A percentile compares a stretch with the other conserved stretches of the same genome.
Conservation (phyloP, 2,888 invertebrate species). For the Ochropleura plecta region DNA sequence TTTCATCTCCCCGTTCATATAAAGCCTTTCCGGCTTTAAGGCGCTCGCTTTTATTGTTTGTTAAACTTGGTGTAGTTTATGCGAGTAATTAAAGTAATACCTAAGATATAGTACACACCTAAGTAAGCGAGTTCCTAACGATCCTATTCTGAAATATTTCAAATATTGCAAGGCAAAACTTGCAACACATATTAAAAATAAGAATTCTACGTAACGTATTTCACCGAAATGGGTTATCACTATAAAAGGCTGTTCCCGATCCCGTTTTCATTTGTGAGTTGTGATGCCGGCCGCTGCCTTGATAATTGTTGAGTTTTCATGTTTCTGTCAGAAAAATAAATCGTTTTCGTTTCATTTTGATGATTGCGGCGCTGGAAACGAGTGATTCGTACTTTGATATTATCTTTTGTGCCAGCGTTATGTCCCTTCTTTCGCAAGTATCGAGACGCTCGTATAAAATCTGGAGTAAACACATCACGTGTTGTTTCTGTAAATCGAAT, state of each 20-base stretch:
- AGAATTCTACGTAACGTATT: slow-evolving; percentile 19
- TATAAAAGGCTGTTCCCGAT: slow-evolving; percentile 21
- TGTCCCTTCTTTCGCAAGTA: slow-evolving; percentile 26
- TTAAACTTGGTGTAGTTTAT: slow-evolving; percentile 76
- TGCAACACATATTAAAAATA: slow-evolving; percentile 18
- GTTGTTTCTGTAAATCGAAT: slow-evolving; percentile 58
- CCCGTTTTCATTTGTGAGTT: slow-evolving; percentile 38
- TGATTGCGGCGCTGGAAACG: slow-evolving; percentile 63
- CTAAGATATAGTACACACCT: slow-evolving; percentile 65
- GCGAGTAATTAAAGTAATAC: slow-evolving; percentile 75
- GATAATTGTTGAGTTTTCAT: slow-evolving; percentile 56
- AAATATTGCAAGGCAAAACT: slow-evolving; percentile 22
- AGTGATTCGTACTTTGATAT: slow-evolving; percentile 61
- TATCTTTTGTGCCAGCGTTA: slow-evolving; percentile 58
- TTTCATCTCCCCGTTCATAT: slow-evolving; percentile 77
- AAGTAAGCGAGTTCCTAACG: slow-evolving; percentile 46
- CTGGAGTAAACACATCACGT: slow-evolving; percentile 58
- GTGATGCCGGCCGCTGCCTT: slow-evolving; percentile 14
- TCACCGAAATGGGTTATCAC: slow-evolving; percentile 23
- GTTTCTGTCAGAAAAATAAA: slow-evolving; percentile 59
- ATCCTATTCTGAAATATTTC: slow-evolving; percentile 5
- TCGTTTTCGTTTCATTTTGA: slow-evolving; percentile 69
- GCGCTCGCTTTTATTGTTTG: slow-evolving; percentile 75
- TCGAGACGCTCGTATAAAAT: slow-evolving; percentile 45
- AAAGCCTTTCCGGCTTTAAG: slow-evolving; percentile 76